These are phyloP conservation scores for Lophura nycthemera DNA, from an alignment of 2,113 vertebrate species.

Conservation along the genomic window DNA sequence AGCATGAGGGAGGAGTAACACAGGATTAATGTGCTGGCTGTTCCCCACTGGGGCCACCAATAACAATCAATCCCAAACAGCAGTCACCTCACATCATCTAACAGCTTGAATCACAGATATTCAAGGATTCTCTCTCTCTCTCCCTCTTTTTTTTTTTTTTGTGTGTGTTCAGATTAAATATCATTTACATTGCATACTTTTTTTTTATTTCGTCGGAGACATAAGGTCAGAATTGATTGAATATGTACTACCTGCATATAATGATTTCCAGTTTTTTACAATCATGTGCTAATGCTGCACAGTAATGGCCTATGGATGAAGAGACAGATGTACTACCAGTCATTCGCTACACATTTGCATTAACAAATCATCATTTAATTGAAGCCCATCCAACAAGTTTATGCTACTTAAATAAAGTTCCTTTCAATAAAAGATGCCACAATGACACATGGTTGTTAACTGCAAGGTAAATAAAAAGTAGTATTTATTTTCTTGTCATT, in stretches of 20 bases:
- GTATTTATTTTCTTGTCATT: conserved; percentile 71
- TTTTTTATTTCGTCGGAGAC: conserved; percentile 79
- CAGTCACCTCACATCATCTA: conserved; percentile 73
- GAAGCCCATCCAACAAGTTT: conserved; percentile 88
- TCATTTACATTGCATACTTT: conserved; percentile 70
- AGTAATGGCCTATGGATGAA: conserved; percentile 85
- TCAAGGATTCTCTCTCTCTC: conserved; percentile 48
- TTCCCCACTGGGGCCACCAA: conserved; percentile 69
- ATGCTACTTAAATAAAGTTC: conserved; percentile 88
- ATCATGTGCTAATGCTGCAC: conserved; percentile 80
- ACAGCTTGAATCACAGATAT: conserved; percentile 73
- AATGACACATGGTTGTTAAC: conserved; percentile 76
- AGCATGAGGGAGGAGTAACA: conserved; percentile 65
- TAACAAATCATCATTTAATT: conserved; percentile 89
- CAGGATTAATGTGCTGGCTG: conserved; percentile 64
- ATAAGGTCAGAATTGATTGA: conserved; percentile 85
- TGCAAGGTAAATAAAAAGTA: conserved; percentile 66
- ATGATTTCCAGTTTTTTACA: conserved; percentile 82
- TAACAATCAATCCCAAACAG: conserved; percentile 71
- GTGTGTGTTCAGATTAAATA: conserved; percentile 70
- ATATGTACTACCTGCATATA: conserved; percentile 81
- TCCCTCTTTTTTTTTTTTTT: conserved; percentile 20
- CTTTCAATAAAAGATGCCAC: conserved; percentile 82
- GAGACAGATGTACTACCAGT: conserved; percentile 85
- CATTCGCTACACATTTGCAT: conserved; percentile 84